A percentile compares a stretch with the other conserved stretches of the same genome.
Conservation (phyloP, 1,140 invertebrate species). For the Ips nitidus region DNA sequence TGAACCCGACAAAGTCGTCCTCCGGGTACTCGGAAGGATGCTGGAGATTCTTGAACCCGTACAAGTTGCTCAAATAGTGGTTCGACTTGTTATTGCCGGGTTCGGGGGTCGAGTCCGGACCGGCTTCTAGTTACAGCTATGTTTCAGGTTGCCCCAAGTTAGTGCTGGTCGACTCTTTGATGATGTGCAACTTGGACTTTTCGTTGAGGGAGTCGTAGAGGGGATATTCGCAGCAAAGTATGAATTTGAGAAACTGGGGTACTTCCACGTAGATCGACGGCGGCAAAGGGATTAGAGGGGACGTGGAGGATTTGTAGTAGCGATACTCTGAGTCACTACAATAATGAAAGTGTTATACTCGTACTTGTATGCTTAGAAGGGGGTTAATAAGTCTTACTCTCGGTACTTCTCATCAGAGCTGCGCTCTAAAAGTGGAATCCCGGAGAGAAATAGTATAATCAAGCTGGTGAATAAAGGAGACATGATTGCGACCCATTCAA, state of each 20-base stretch:
- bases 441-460: conserved; percentile 86
- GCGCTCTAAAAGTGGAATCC: conserved; percentile 82
- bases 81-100: conserved; percentile 6
- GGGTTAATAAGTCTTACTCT: conserved; percentile 63
- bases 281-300: conserved; percentile 84
- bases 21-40: conserved; percentile 17
- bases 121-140: conserved; percentile 70
- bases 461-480: conserved; percentile 87
- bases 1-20: conserved; percentile 9
- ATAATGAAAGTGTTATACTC: conserved; percentile 35
- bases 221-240: conserved; percentile 85
- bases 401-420: conserved; percentile 84
- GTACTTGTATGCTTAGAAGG: background rate
- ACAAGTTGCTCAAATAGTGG: conserved; percentile 24
- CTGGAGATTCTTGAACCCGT: conserved; percentile 23
- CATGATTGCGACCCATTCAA: conserved; percentile 81
- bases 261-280: conserved; percentile 81
- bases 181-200: conserved; percentile 63
- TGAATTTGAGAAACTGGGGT: conserved; percentile 76
- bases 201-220: conserved; percentile 76
- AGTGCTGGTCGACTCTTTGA: conserved; percentile 72
- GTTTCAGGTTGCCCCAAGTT: conserved; percentile 69
- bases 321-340: conserved; percentile 78
- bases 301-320: conserved; percentile 83
- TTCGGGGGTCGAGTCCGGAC: conserved; percentile 45